phyloP scores from a whole-genome alignment of 1,140 invertebrate species.

The Amyelois transitella region DNA sequence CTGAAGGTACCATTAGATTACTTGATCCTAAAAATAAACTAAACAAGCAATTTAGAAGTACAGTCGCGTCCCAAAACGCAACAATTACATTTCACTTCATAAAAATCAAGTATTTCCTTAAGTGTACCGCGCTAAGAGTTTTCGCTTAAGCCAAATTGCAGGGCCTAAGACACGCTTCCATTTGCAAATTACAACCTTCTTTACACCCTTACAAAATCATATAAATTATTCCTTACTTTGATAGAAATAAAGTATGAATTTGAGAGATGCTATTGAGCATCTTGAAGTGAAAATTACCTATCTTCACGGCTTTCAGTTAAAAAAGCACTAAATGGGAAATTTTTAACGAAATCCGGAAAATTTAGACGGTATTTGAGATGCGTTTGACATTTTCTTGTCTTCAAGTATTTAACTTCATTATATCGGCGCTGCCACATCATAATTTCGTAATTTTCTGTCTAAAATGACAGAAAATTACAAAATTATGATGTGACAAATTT shows the following conservation, averaged over 20 bases:
- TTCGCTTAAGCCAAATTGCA: constrained; percentile 63
- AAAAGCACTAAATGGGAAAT: not conserved
- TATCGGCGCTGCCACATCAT: too few species aligned
- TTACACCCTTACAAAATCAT: not conserved
- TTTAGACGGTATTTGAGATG: too few species aligned
- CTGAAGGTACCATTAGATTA: too few species aligned
- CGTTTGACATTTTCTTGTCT: too few species aligned
- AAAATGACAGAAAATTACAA: too few species aligned
- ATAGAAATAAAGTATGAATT: not conserved
- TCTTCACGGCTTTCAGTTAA: not conserved
- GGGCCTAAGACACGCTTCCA: constrained; percentile 60
- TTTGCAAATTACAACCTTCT: constrained; percentile 61
- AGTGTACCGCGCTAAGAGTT: constrained; percentile 32
- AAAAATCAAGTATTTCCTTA: not conserved
- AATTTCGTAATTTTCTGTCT: too few species aligned
- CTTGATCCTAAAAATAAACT: too few species aligned
- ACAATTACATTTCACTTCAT: not conserved
- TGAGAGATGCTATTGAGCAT: not conserved
- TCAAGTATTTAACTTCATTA: too few species aligned
- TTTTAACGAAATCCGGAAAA: too few species aligned
- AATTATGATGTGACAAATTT: too few species aligned
- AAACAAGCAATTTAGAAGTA: not conserved
- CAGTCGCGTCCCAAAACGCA: not conserved
- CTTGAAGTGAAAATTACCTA: not conserved
- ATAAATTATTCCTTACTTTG: not conserved